These are phyloP conservation scores for Drosophila kanapiae DNA, from an alignment of 1,140 invertebrate genomes.

Conservation along the genomic window DNA sequence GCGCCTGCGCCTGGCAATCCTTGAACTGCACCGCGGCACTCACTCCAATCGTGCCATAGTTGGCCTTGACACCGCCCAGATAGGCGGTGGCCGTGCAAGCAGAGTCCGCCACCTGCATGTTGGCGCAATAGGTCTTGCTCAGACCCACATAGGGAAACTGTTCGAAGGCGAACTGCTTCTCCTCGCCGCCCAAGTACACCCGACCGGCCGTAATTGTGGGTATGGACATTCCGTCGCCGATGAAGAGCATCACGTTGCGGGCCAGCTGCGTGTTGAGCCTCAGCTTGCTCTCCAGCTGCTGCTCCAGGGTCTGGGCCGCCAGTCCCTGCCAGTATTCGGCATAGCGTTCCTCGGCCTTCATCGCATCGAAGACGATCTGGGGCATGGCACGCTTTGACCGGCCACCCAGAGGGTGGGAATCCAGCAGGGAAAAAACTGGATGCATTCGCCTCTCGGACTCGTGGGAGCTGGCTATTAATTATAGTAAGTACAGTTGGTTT, in stretches of 20 bases:
- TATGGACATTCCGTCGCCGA: slow-evolving; percentile 91
- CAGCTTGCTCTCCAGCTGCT: slow-evolving; percentile 77
- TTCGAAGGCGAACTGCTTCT: slow-evolving; percentile 90
- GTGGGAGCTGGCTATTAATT: slow-evolving; percentile 24
- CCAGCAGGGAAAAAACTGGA: slow-evolving; percentile 42
- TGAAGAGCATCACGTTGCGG: slow-evolving; percentile 90
- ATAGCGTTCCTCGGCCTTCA: slow-evolving; percentile 66
- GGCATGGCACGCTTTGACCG: slow-evolving; percentile 77
- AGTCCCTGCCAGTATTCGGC: slow-evolving; percentile 79
- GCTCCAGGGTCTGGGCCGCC: slow-evolving; percentile 66
- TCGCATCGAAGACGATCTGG: slow-evolving; percentile 56
- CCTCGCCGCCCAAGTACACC: slow-evolving; percentile 89
- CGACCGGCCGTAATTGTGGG: slow-evolving; percentile 89
- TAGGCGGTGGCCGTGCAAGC: slow-evolving; percentile 90
- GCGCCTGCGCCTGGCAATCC: slow-evolving; percentile 87
- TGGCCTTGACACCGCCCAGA: slow-evolving; percentile 92
- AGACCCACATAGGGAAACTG: slow-evolving; percentile 78
- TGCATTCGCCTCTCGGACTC: slow-evolving; percentile 73
- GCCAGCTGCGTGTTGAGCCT: slow-evolving; percentile 86
- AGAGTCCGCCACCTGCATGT: slow-evolving; percentile 90
- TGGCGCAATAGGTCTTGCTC: slow-evolving; percentile 89
- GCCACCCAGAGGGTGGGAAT: neutral
- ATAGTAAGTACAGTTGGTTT: slow-evolving; percentile 51
- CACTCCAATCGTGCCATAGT: slow-evolving; percentile 91
- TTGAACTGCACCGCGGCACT: slow-evolving; percentile 87